Evolutionary conservation across 2,888 invertebrate species (phyloP).

Genomic region (Zaprionus bogoriensis): DNA sequence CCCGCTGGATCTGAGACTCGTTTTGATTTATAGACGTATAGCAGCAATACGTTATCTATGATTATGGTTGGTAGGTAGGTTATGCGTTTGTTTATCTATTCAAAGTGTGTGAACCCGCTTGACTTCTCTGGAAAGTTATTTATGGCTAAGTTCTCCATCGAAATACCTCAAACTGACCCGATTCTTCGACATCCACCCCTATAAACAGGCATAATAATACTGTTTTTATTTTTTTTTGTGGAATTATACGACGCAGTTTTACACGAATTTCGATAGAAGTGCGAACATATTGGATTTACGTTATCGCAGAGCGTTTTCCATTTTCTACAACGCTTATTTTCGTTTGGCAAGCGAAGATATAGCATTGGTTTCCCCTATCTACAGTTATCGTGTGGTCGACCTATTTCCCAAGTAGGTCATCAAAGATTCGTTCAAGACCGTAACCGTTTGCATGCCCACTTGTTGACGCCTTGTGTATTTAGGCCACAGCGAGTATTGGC

Average conservation of each 20-base stretch:
- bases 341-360: neutral
- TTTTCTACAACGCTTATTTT: neutral
- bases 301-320: neutral
- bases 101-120: no score
- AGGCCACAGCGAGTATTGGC: conserved; percentile 68
- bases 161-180: no score
- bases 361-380: neutral
- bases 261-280: no score
- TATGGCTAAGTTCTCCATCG: neutral
- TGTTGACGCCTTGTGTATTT: conserved; percentile 66
- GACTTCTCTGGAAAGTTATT: neutral
- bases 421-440: conserved; percentile 46
- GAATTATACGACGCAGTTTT: no score
- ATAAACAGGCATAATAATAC: no score
- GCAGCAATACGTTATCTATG: neutral
- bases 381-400: conserved; percentile 3
- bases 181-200: no score
- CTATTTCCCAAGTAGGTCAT: conserved; percentile 41
- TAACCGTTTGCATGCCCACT: conserved; percentile 36
- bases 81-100: neutral
- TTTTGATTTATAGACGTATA: conserved; percentile 2
- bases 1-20: neutral
- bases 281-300: neutral
- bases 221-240: no score
- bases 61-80: neutral